Conservation (phyloP, 2,888 invertebrate genomes). For the Pheosia gnoma region DNA sequence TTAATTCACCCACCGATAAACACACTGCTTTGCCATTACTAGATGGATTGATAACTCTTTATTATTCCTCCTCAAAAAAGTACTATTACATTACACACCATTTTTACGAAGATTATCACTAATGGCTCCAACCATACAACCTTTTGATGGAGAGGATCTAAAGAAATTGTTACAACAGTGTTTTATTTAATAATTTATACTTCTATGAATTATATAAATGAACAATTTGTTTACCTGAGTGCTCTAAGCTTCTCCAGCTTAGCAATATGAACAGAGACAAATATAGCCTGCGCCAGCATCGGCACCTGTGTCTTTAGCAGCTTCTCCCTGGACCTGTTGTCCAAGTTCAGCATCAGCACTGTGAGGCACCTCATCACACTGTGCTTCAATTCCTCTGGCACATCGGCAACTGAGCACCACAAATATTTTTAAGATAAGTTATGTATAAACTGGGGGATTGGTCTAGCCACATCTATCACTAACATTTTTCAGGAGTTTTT, state of each 20-base stretch:
- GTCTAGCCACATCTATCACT: no score
- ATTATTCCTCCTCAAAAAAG: no score
- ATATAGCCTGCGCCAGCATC: slow-evolving; percentile 86
- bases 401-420: slow-evolving; percentile 76
- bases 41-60: no score
- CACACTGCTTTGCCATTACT: no score
- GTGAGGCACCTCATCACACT: slow-evolving; percentile 82
- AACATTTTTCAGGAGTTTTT: not conserved
- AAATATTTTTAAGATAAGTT: not conserved
- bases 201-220: not conserved
- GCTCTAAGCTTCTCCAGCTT: slow-evolving; percentile 86
- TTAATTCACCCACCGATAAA: no score
- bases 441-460: no score
- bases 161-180: no score
- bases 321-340: slow-evolving; percentile 83
- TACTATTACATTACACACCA: no score
- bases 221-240: slow-evolving; percentile 80
- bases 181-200: no score
- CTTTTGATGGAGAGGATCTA: no score
- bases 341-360: slow-evolving; percentile 74
- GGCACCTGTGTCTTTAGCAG: slow-evolving; percentile 79
- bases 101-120: no score
- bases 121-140: no score
- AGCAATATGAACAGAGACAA: slow-evolving; percentile 86
- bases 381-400: slow-evolving; percentile 86